Conservation (phyloP, 2,888 invertebrate species). For the Oligia strigilis region DNA sequence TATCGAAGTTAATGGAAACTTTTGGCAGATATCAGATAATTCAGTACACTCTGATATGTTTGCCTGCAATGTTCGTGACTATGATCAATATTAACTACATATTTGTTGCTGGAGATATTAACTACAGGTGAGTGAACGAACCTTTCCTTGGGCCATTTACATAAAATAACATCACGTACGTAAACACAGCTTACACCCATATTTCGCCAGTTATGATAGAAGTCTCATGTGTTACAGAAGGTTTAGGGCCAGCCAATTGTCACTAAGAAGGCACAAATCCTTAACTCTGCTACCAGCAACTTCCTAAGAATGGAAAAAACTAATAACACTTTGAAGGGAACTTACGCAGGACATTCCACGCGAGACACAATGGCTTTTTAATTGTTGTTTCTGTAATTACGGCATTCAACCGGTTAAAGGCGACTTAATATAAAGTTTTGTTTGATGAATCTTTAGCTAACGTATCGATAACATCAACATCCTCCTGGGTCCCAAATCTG, state of each 20-base stretch:
- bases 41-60: conserved; percentile 77
- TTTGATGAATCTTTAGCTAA: neutral
- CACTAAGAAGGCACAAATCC: neutral
- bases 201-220: neutral
- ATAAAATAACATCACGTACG: neutral
- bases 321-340: too few relatives aligned
- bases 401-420: neutral
- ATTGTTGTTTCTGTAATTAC: too few relatives aligned
- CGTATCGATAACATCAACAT: neutral
- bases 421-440: neutral
- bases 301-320: neutral
- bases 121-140: conserved; percentile 74
- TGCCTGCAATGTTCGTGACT: conserved; percentile 76
- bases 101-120: conserved; percentile 81
- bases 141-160: neutral
- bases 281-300: neutral
- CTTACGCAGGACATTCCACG: too few relatives aligned
- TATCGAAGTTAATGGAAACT: conserved; percentile 76
- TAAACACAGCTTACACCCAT: neutral
- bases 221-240: neutral
- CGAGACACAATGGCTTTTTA: too few relatives aligned
- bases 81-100: conserved; percentile 83
- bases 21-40: conserved; percentile 86
- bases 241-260: neutral
- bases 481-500: too few relatives aligned